Percentiles rank a stretch among this genome's conserved stretches.
Conservation (phyloP, 2,113 vertebrate genomes). For the Chascanopsetta lugubris region DNA sequence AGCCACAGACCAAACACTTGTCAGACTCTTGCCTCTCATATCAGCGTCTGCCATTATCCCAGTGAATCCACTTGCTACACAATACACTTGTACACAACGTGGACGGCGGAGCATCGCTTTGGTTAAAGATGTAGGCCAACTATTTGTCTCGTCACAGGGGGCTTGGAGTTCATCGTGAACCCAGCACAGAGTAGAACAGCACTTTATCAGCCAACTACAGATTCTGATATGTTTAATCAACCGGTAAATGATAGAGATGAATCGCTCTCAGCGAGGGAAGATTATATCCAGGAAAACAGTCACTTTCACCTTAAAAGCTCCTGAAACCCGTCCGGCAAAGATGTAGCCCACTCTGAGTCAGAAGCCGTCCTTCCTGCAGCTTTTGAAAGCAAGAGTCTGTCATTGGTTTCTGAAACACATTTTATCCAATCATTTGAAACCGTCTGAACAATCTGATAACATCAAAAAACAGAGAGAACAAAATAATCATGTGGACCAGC, state of each 20-base stretch:
- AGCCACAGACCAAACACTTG: slow-evolving; percentile 31
- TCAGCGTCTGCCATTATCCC: neutral
- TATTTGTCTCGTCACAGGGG: slow-evolving; percentile 28
- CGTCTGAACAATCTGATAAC: no score
- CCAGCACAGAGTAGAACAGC: slow-evolving; percentile 19
- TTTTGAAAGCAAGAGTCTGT: slow-evolving; percentile 20
- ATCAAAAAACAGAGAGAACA: no score
- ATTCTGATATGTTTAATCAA: slow-evolving; percentile 66
- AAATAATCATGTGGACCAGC: no score
- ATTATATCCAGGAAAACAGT: slow-evolving; percentile 54
- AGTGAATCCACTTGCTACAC: neutral
- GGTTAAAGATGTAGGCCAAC: slow-evolving; percentile 24
- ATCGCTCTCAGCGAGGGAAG: slow-evolving; percentile 46
- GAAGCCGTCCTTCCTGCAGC: no score
- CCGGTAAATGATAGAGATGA: slow-evolving; percentile 72
- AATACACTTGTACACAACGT: neutral
- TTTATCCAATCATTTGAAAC: no score
- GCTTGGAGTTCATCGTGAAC: slow-evolving; percentile 56
- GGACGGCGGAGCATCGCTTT: slow-evolving; percentile 6
- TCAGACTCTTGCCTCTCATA: neutral
- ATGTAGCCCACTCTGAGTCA: slow-evolving; percentile 32
- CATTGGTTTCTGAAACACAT: no score
- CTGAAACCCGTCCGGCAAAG: slow-evolving; percentile 30
- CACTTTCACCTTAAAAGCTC: slow-evolving; percentile 43
- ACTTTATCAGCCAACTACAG: slow-evolving; percentile 58